Base-by-base conservation (phyloP, 2,113 vertebrate genomes). In the Accipiter cooperii region DNA sequence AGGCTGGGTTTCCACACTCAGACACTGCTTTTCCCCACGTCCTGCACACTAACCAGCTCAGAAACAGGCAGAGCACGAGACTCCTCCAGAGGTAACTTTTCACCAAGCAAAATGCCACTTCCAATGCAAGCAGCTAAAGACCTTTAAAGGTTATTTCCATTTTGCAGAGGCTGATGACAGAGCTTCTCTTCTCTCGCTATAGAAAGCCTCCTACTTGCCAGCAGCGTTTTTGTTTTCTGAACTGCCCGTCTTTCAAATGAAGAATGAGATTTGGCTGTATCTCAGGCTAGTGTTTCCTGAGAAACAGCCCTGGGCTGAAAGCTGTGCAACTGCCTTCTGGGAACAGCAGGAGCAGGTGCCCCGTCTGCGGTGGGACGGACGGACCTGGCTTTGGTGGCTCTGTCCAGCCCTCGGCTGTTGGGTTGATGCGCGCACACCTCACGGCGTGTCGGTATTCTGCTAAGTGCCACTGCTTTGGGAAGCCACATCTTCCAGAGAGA, bases 361-460 rank as follows among this genome's bases (percentile, higher is more conserved):
- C 29, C 8, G 46, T 18, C n/a, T 29, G 26, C 1, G 29, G 44
- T 24, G 42, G 70, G 47, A 25, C 38, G n/a, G 40, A 40, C 10
- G 10, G 58, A 34, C 40, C 40, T 36, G 70, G 36, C 82, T 54
- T 8, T 28, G 46, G 46, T 29, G 55, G 29, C 55, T 54, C 28
- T 22, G 17, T 12, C 36, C 51, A 58, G 57, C 64, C 29, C 57
- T 65, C 0, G 3, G 57, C 33, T 31, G 8, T 44, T 22, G 47
- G n/a, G 10, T 2, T 31, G 65, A 25, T 3, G 29, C 0, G 0
- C 4, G 4, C 10, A 2, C 33, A 13, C 17, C 25, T 70, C 6
- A 0, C 1, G 1, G 14, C n/a, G 16, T 34, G 31, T 12, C 70
- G 60, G 16, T 44, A 5, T 75, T 84, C 73, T 58, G 46, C 47